These are phyloP conservation scores for Ara ararauna DNA, from an alignment of 2,797 vertebrate genomes.

Conservation along the genomic window DNA sequence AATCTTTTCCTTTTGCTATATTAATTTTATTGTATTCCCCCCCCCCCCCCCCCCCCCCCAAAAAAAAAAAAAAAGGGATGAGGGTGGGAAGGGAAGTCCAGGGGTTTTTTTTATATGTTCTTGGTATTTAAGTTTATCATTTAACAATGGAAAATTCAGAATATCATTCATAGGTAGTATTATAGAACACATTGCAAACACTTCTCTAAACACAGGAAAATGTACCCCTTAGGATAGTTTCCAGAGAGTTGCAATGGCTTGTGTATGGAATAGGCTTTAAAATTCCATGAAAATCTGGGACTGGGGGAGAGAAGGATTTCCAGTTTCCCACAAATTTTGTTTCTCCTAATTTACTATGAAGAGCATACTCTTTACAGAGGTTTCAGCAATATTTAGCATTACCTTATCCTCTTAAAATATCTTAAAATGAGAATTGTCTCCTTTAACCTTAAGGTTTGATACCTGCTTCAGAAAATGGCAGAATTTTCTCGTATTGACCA, in stretches of 20 bases:
- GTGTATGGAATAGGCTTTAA: background rate
- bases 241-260: background rate
- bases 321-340: background rate
- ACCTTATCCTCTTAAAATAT: background rate
- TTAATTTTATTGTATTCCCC: background rate
- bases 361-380: background rate
- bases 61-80: background rate
- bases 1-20: constrained; percentile 22
- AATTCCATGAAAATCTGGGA: background rate
- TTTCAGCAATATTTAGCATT: background rate
- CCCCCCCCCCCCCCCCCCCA: no score
- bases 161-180: background rate
- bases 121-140: background rate
- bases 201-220: background rate
- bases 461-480: background rate
- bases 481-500: background rate
- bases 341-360: background rate
- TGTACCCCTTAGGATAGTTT: background rate
- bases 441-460: background rate
- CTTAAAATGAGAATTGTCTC: background rate
- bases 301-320: background rate
- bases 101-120: background rate
- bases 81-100: background rate
- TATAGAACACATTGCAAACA: background rate
- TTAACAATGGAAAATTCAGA: background rate